Base-by-base conservation (phyloP, 2,888 invertebrate genomes). In the Lasioglossum lativentre region DNA sequence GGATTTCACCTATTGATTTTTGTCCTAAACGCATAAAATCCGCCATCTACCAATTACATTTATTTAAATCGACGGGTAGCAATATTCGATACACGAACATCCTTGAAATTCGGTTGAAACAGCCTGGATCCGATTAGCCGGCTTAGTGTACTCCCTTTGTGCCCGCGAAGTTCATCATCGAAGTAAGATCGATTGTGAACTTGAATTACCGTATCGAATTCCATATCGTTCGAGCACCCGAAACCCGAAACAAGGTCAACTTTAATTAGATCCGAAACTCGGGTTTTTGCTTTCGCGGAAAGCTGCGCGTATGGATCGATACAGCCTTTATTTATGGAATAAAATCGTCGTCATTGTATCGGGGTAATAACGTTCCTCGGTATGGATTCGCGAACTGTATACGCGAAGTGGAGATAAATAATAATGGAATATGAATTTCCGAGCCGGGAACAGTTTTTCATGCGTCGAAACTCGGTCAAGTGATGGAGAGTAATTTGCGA, bases 401-500 rank as follows among this genome's bases (percentile, higher is more conserved):
- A 5, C 70, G 27, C 38, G 38, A 56, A 75, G 27, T 12, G 1
- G 10, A 38, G 38, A 42, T 63, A 75, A 63, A 40, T 63, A 42
- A 56, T 56, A 40, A 59, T 42, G 42, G 52, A 74, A 70, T 34
- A 56, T 45, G 45, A 72, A 56, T 38, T n/a, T 23, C 4, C 63
- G 56, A 70, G 40, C 12, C 16, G 8, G 34, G 1, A 34, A 42
- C 52, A 27, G n/a, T 47, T 72, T 72, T 27, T 45, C 71, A 38
- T 16, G 27, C 5, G 10, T 23, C 16, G 52, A 47, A 82, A 82
- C 82, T 82, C 70, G 82, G 82, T 82, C 82, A 30, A 76, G 83
- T 42, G 38, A 73, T 16, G 19, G 23, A 52, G 27, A 73, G 72
- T 66, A 56, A 83, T 68, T 83, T 56, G 83, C 63, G 38, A 76